Evolutionary conservation across 2,888 invertebrate species (phyloP).

Genomic region (Thysanoteuthis rhombus): DNA sequence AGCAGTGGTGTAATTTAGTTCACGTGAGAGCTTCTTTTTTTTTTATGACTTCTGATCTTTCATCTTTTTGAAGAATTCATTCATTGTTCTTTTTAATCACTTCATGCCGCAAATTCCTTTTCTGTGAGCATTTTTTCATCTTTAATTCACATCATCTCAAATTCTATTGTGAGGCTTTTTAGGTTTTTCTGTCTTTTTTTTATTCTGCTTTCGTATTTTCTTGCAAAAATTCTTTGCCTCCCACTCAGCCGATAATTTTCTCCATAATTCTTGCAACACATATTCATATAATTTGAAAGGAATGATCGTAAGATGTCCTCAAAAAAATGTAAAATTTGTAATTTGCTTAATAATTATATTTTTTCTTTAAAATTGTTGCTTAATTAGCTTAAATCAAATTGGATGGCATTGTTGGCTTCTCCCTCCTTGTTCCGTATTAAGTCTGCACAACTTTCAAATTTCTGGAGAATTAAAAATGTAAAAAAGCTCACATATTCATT

Average conservation of each 20-base stretch:
- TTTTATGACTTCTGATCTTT: background rate
- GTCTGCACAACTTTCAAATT: too few species aligned
- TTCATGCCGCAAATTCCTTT: too few species aligned
- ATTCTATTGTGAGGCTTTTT: background rate
- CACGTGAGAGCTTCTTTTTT: background rate
- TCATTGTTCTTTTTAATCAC: background rate
- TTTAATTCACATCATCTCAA: background rate
- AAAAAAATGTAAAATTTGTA: background rate
- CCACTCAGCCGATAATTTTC: background rate
- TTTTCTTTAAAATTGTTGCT: background rate
- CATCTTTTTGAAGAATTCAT: background rate
- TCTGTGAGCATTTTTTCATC: background rate
- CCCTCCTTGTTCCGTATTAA: background rate
- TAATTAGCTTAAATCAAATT: background rate
- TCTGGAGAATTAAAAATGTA: too few species aligned
- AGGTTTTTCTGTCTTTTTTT: background rate
- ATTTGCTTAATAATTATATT: background rate
- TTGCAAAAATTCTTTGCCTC: background rate
- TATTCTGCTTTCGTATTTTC: background rate
- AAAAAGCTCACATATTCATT: too few species aligned
- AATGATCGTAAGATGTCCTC: background rate
- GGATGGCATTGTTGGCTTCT: background rate
- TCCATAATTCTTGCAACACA: background rate
- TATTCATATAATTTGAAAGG: background rate
- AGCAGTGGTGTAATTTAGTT: background rate